Evolutionary conservation across 1,140 invertebrate species (phyloP).

Genomic region (Drosophila bipectinata): DNA sequence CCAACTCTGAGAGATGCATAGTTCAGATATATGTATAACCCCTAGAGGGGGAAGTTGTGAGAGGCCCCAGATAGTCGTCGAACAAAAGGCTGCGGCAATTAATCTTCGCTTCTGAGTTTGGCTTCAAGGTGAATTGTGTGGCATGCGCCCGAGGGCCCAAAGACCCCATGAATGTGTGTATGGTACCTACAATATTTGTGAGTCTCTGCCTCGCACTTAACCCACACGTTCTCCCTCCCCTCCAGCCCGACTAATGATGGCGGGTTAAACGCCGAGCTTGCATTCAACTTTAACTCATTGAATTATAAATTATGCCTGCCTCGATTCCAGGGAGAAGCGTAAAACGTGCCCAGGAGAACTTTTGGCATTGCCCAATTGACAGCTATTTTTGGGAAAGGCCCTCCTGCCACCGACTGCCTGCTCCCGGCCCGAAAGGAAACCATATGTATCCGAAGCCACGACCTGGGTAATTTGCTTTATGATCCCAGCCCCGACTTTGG

Average conservation of each 20-base stretch:
- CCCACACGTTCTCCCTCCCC: conserved; percentile 11
- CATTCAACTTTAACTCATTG: conserved; percentile 81
- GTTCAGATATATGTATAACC: conserved; percentile 49
- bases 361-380: conserved; percentile 75
- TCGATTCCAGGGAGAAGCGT: conserved; percentile 31
- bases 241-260: conserved; percentile 40
- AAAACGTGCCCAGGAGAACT: conserved; percentile 62
- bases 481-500: conserved; percentile 48
- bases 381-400: conserved; percentile 52
- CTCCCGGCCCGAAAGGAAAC: conserved; percentile 2
- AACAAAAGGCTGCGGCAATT: conserved; percentile 80
- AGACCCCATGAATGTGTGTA: conserved; percentile 12
- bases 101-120: conserved; percentile 81
- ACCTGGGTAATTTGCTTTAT: conserved; percentile 74
- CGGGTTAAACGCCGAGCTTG: conserved; percentile 55
- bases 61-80: conserved; percentile 44
- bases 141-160: conserved; percentile 72
- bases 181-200: background rate
- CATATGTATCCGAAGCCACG: conserved; percentile 49
- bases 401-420: background rate
- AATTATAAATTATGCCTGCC: conserved; percentile 76
- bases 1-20: conserved; percentile 30
- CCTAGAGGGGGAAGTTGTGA: conserved; percentile 14
- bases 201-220: conserved; percentile 18
- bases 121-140: conserved; percentile 80